Conservation (phyloP, 2,113 vertebrate genomes). For the Sialia sialis region DNA sequence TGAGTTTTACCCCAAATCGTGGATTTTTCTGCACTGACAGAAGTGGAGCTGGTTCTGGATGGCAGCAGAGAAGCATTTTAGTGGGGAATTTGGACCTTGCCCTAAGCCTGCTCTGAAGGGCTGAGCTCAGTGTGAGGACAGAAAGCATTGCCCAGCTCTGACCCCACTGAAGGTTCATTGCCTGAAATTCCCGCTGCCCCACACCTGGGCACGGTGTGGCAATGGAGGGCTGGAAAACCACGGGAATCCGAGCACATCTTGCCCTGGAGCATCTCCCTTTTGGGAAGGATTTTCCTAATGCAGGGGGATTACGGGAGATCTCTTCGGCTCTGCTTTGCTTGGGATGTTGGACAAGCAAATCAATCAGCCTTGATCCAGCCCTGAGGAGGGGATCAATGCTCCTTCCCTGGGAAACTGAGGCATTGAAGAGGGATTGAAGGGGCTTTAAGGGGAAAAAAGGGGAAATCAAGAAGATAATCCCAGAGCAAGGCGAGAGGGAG, state of each 20-base stretch:
- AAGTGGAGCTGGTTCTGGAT: not conserved
- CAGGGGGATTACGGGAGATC: not conserved
- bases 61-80: not conserved
- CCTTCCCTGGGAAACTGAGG: slow-evolving; percentile 6
- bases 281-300: not conserved
- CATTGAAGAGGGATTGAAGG: not conserved
- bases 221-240: not conserved
- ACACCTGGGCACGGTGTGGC: fast-evolving
- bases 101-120: not conserved
- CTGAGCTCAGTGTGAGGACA: fast-evolving
- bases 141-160: not conserved
- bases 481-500: not conserved
- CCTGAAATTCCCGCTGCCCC: not conserved
- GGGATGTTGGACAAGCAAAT: slow-evolving; percentile 14
- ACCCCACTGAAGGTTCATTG: fast-evolving
- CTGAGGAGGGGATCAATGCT: not conserved
- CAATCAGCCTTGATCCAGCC: not conserved
- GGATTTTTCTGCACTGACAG: not conserved
- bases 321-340: not conserved
- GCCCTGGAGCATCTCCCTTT: not conserved
- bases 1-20: not conserved
- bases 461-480: not conserved
- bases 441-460: not conserved
- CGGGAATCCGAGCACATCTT: not conserved
- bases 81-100: not conserved